These are phyloP conservation scores for Yoshiicerus persimilis DNA, from an alignment of 1,140 invertebrate genomes.

Conservation along the genomic window DNA sequence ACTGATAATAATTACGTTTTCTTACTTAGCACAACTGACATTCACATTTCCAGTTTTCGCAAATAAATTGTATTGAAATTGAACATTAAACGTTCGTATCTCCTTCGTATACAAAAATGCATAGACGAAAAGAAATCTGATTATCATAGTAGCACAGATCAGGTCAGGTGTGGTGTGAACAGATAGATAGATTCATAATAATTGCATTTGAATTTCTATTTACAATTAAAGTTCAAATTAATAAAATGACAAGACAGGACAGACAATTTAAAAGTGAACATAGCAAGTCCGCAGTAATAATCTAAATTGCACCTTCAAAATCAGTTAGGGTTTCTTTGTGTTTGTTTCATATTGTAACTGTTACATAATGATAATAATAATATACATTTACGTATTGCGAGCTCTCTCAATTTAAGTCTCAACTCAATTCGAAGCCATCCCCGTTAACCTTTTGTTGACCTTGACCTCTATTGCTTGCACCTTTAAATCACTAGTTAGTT, in stretches of 20 bases:
- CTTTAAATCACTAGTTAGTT: constrained; percentile 6
- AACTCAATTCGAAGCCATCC: background rate
- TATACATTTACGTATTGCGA: background rate
- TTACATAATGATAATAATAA: background rate
- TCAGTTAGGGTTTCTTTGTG: background rate
- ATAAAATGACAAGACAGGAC: background rate
- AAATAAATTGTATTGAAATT: background rate
- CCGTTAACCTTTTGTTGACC: background rate
- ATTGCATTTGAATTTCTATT: background rate
- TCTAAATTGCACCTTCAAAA: background rate
- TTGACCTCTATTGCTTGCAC: background rate
- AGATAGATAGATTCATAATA: background rate
- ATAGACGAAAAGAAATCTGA: background rate
- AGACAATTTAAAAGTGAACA: background rate
- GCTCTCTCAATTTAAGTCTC: background rate
- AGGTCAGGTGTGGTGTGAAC: background rate
- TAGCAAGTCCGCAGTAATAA: background rate
- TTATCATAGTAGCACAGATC: background rate
- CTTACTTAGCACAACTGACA: background rate
- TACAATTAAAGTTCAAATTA: background rate
- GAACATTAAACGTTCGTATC: background rate
- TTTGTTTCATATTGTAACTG: background rate
- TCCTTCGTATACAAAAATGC: background rate
- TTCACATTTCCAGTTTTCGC: too few species aligned
- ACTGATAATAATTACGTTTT: background rate